These are phyloP conservation scores for Manacus vitellinus DNA, from an alignment of 2,113 vertebrate genomes.

Conservation along the genomic window DNA sequence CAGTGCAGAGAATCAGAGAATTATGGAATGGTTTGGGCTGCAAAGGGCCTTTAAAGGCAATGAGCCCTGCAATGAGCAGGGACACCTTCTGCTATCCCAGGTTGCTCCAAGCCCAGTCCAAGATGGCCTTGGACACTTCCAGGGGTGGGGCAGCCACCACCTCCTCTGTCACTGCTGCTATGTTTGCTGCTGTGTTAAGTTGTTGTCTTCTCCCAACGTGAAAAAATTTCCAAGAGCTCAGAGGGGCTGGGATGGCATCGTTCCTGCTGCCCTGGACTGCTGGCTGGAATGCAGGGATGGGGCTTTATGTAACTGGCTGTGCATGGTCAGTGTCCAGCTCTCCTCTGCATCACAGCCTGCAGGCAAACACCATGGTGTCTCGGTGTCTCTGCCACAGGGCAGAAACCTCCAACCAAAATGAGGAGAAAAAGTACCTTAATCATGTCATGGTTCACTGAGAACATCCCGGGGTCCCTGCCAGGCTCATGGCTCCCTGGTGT, in stretches of 20 bases:
- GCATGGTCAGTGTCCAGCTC: background rate
- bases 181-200: background rate
- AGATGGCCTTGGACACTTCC: rapidly evolving
- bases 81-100: background rate
- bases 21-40: background rate
- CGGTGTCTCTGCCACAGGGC: background rate
- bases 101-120: background rate
- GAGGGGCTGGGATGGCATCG: background rate
- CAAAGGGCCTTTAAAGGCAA: background rate
- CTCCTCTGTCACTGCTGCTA: background rate
- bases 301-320: background rate
- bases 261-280: background rate
- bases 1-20: background rate
- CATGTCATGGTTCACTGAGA: background rate
- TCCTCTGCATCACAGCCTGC: background rate
- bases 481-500: rapidly evolving
- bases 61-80: background rate
- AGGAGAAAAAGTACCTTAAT: background rate
- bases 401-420: rapidly evolving
- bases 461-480: background rate
- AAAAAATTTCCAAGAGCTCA: background rate
- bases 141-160: background rate
- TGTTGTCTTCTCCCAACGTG: rapidly evolving
- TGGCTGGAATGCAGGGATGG: background rate
- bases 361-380: rapidly evolving